These are phyloP conservation scores for Malurus elegans DNA, from an alignment of 2,113 vertebrate species.

Conservation along the genomic window DNA sequence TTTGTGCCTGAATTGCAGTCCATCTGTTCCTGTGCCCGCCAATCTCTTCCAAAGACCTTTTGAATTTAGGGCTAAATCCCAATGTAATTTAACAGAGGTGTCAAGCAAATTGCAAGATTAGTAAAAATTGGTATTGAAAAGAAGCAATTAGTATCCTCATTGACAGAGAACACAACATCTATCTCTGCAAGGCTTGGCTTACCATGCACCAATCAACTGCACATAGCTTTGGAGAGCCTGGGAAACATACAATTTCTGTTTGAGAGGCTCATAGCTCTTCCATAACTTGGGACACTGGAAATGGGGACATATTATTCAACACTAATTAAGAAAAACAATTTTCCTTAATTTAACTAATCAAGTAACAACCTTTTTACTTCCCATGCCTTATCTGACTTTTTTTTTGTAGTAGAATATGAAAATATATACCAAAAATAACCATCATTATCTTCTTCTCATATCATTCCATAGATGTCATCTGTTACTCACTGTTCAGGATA, in stretches of 20 bases:
- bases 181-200: background rate
- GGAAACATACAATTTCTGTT: background rate
- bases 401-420: background rate
- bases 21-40: background rate
- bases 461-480: background rate
- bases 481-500: background rate
- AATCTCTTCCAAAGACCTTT: background rate
- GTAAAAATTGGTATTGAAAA: background rate
- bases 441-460: background rate
- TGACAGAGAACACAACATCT: background rate
- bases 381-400: rapidly evolving
- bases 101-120: background rate
- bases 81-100: background rate
- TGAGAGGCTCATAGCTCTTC: background rate
- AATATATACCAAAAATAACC: background rate
- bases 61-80: background rate
- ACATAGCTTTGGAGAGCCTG: background rate
- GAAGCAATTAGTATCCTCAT: background rate
- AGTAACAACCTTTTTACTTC: background rate
- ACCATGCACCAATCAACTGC: background rate
- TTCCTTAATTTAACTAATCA: background rate
- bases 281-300: background rate
- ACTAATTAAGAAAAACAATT: background rate
- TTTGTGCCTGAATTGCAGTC: background rate
- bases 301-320: background rate